Evolutionary conservation across 2,797 vertebrate species (phyloP), one percentile per base, ranked within the genome.

Genomic region (Arctocebus calabarensis): DNA sequence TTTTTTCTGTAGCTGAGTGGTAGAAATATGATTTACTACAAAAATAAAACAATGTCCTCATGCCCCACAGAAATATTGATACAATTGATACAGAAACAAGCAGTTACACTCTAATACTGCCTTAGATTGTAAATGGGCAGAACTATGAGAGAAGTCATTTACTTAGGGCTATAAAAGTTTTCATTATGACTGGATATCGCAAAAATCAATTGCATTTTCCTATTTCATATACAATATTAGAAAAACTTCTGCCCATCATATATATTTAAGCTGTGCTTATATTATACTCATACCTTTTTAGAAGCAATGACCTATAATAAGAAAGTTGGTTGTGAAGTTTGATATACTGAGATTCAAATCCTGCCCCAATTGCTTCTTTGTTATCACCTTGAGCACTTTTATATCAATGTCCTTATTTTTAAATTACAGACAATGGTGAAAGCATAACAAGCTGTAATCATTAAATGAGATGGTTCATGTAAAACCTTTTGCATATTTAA

Each of bases 31-130:
- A 59, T 61, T 48, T n/a, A 81, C 14, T 92, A 52, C 25, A 77
- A 91, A 94, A 91, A 93, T 85, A 86, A 86, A 74, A 74, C 2
- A 37, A 27, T 77, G 5, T 66, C 88, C 32, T 75, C 64, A 85
- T 22, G 10, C 16, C 5, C 7, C 52, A 89, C 40, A 87, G 37
- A 92, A 74, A 73, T 59, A 23, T 7, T 45, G 23, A 93, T 52
- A 19, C 43, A 66, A 75, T 29, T n/a, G 61, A 68, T 25, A 68
- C 0, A 40, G 23, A 94, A 83, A 84, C 9, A 55, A 37, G 17
- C 4, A 40, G n/a, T 84, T 25, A 88, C 7, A 40, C 2, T 55
- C 19, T 9, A 70, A 84, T 4, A 37, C 1, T 57, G 4, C 27
- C 45, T 92, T 48, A 88, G 32, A 88, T 13, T 75, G 1, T 3